These are phyloP conservation scores for Gorsachius magnificus DNA, from an alignment of 2,797 vertebrate species.

Conservation along the genomic window DNA sequence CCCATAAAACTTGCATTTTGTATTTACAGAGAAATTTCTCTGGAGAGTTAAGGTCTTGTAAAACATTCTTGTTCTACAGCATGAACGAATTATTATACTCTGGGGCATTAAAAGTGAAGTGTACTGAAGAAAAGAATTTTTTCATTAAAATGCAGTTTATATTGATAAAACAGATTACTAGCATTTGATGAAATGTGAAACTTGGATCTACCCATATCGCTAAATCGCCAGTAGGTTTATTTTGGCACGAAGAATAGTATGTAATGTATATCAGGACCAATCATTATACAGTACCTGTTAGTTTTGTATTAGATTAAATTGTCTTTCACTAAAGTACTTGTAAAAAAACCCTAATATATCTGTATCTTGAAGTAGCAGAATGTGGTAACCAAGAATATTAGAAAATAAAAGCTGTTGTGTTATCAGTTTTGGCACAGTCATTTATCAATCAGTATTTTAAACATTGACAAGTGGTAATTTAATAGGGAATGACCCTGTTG, in stretches of 20 bases:
- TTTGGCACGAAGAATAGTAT: conserved; percentile 75
- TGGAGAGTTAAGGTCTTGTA: conserved; percentile 81
- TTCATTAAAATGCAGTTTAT: conserved; percentile 85
- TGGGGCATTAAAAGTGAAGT: conserved; percentile 80
- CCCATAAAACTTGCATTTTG: conserved; percentile 81
- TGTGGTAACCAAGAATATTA: conserved; percentile 78
- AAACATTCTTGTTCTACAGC: conserved; percentile 83
- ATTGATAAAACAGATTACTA: conserved; percentile 85
- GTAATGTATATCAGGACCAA: conserved; percentile 72
- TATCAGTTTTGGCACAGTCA: conserved; percentile 90
- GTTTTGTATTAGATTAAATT: conserved; percentile 75
- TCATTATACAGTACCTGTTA: conserved; percentile 73
- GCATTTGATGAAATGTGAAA: conserved; percentile 84
- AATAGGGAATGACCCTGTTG: conserved; percentile 96
- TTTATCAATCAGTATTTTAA: conserved; percentile 97
- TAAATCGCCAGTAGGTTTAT: conserved; percentile 79
- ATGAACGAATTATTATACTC: conserved; percentile 82
- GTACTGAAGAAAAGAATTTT: conserved; percentile 83
- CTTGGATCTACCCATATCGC: conserved; percentile 78
- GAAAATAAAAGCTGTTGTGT: conserved; percentile 83
- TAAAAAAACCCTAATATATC: conserved; percentile 41
- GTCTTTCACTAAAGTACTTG: conserved; percentile 68
- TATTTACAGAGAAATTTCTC: conserved; percentile 84
- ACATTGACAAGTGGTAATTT: conserved; percentile 98
- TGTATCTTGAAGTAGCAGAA: conserved; percentile 76